phyloP scores from a whole-genome alignment of 2,888 invertebrate species.

The Oscheius onirici region DNA sequence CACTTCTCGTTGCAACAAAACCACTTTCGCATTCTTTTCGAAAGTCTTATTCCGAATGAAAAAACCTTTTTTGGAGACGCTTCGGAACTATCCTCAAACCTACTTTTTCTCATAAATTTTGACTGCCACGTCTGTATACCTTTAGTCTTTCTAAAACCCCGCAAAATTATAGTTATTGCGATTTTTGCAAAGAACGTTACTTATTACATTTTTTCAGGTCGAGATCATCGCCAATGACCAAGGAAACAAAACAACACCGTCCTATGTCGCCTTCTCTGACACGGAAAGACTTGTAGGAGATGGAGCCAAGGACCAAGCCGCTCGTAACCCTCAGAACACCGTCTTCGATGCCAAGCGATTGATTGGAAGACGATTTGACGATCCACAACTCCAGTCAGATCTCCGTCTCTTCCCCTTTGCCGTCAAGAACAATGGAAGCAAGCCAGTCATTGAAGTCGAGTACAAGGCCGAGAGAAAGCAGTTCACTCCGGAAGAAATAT shows the following conservation, averaged over 20 bases:
- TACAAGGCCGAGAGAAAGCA: slow-evolving; percentile 88
- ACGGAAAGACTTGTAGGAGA: slow-evolving; percentile 74
- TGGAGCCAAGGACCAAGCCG: slow-evolving; percentile 75
- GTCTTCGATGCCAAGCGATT: slow-evolving; percentile 72
- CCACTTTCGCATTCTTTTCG: too few species aligned
- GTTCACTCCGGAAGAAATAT: slow-evolving; percentile 70
- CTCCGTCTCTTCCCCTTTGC: slow-evolving; percentile 71
- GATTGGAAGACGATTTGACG: slow-evolving; percentile 74
- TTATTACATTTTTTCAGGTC: slow-evolving; percentile 64
- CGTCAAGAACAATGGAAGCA: slow-evolving; percentile 54
- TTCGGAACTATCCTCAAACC: too few species aligned
- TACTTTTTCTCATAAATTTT: too few species aligned
- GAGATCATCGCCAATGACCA: slow-evolving; percentile 76
- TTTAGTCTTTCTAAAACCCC: too few species aligned
- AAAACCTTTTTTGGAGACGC: too few species aligned
- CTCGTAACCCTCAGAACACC: slow-evolving; percentile 73
- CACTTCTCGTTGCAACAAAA: too few species aligned
- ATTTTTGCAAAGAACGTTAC: too few species aligned
- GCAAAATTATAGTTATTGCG: too few species aligned
- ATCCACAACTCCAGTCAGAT: slow-evolving; percentile 68
- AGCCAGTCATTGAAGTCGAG: slow-evolving; percentile 76
- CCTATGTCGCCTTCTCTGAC: slow-evolving; percentile 76
- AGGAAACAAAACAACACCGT: slow-evolving; percentile 81
- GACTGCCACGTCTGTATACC: too few species aligned
- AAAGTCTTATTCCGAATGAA: too few species aligned